Conservation (phyloP, 2,113 vertebrate species). For the Scatophagus argus region DNA sequence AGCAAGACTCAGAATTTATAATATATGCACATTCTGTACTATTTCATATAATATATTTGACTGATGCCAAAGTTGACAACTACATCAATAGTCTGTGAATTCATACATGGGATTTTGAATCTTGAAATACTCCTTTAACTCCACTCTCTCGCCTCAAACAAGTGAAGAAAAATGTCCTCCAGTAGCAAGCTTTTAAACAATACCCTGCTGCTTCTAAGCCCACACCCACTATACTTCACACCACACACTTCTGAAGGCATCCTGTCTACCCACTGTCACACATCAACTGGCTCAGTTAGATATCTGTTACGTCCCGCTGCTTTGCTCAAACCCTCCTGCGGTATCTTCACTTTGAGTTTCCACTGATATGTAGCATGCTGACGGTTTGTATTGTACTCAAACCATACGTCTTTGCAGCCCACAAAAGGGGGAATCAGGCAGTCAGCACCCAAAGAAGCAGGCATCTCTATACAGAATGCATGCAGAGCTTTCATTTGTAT, state of each 20-base stretch:
- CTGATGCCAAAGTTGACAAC: background rate
- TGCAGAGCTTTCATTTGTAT: conserved; percentile 45
- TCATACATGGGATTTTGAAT: background rate
- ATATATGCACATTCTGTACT: background rate
- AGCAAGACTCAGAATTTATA: background rate
- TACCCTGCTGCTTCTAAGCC: conserved; percentile 44
- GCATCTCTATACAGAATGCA: conserved; percentile 32
- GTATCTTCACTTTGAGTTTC: conserved; percentile 61
- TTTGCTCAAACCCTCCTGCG: conserved; percentile 60
- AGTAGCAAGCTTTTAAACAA: conserved; percentile 45
- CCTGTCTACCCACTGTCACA: conserved; percentile 68
- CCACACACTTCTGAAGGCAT: conserved; percentile 59
- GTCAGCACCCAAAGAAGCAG: conserved; percentile 32
- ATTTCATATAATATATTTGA: background rate
- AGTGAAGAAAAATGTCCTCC: conserved; percentile 2
- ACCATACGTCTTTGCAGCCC: conserved; percentile 51
- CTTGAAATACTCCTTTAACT: background rate
- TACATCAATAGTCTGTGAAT: background rate
- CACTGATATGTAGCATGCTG: conserved; percentile 53
- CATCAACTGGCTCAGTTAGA: conserved; percentile 73
- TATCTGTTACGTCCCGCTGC: conserved; percentile 66
- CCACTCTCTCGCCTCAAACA: background rate
- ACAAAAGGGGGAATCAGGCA: conserved; percentile 41
- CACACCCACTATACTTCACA: conserved; percentile 48
- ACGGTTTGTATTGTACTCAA: conserved; percentile 33